Percentiles rank a stretch among this genome's conserved stretches.
Evolutionary conservation across 2,888 invertebrate species (phyloP).

Genomic region (Idaea aversata): DNA sequence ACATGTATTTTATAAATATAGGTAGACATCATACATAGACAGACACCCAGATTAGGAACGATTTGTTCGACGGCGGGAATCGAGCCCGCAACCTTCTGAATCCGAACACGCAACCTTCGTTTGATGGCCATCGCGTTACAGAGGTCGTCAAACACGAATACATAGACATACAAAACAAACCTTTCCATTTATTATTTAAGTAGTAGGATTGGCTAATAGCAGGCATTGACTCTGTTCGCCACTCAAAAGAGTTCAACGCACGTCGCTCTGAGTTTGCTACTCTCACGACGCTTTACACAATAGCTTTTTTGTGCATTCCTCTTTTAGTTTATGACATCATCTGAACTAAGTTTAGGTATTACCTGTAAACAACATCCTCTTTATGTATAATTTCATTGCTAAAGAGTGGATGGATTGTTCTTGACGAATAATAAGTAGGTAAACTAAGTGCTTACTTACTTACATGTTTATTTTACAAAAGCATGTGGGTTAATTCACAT

Average conservation of each 20-base stretch:
- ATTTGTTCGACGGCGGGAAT: too few relatives aligned
- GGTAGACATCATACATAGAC: too few relatives aligned
- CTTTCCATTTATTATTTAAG: not conserved
- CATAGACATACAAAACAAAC: not conserved
- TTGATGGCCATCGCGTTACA: not conserved
- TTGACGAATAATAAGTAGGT: conserved; percentile 8
- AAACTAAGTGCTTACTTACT: conserved; percentile 5
- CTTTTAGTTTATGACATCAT: conserved; percentile 77
- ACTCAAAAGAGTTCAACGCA: conserved; percentile 76
- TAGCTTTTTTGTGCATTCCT: conserved; percentile 74
- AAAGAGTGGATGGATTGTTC: conserved; percentile 12
- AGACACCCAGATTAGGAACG: too few relatives aligned
- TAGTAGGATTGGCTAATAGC: conserved; percentile 67
- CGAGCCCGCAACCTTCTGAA: too few relatives aligned
- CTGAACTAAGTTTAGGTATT: conserved; percentile 39
- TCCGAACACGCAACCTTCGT: too few relatives aligned
- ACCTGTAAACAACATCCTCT: conserved; percentile 29
- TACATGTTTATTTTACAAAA: not conserved
- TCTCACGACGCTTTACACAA: conserved; percentile 76
- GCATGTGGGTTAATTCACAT: not conserved
- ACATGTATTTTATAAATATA: too few relatives aligned
- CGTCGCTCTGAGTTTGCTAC: conserved; percentile 63
- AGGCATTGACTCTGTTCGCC: conserved; percentile 63
- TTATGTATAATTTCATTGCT: conserved; percentile 21
- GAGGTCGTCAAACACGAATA: not conserved